Evolutionary conservation across 2,113 vertebrate genomes (phyloP).

Genomic region (Malurus melanocephalus): DNA sequence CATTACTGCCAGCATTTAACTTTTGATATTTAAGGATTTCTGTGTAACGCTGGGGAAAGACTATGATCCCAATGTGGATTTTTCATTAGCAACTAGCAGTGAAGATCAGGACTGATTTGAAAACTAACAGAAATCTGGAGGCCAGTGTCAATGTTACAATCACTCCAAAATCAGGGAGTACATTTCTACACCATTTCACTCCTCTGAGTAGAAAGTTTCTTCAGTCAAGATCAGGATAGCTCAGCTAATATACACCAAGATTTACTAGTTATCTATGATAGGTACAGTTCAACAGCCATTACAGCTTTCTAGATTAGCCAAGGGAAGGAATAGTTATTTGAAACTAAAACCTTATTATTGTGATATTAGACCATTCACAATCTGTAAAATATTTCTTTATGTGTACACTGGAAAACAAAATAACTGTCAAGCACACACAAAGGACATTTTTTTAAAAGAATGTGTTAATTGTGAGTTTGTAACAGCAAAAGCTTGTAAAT

Average conservation of each 20-base stretch:
- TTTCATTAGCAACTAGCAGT: background rate
- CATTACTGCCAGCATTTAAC: background rate
- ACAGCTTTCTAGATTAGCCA: background rate
- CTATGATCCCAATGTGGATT: rapidly evolving
- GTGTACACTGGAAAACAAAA: background rate
- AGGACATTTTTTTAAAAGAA: background rate
- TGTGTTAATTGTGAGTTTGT: background rate
- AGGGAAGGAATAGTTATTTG: background rate
- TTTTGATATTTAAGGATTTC: background rate
- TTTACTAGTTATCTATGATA: background rate
- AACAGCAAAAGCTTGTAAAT: background rate
- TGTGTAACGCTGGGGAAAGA: background rate
- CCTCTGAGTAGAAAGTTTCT: background rate
- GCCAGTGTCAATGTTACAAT: background rate
- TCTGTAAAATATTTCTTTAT: background rate
- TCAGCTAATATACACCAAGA: background rate
- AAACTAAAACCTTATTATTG: background rate
- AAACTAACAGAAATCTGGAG: background rate
- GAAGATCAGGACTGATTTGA: background rate
- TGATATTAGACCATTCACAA: background rate
- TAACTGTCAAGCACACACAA: background rate
- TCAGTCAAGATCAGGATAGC: background rate
- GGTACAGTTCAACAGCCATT: background rate
- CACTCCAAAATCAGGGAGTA: background rate
- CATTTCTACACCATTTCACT: background rate